Evolutionary conservation across 2,113 vertebrate species (phyloP).

Genomic region (Phyllostomus hastatus): DNA sequence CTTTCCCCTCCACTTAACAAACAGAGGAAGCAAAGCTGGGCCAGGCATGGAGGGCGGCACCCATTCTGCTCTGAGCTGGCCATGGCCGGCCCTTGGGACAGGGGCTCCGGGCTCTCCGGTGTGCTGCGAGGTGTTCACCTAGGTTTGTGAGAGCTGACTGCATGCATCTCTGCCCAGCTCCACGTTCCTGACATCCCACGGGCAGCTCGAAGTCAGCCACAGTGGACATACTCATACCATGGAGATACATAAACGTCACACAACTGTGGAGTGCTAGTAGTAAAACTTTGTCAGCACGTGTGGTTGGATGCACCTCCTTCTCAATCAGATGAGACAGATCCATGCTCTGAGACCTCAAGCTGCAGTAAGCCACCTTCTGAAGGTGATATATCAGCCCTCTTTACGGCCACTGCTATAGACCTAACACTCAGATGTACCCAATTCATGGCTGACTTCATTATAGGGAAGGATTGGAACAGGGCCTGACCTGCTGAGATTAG

Average conservation of each 20-base stretch:
- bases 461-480: neutral
- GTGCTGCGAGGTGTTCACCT: accelerated
- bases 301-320: neutral
- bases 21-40: neutral
- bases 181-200: neutral
- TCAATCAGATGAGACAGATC: neutral
- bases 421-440: neutral
- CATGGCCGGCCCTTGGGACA: accelerated
- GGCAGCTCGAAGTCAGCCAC: neutral
- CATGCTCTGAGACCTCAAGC: neutral
- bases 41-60: accelerated
- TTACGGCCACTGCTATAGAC: neutral
- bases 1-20: neutral
- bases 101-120: accelerated
- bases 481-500: neutral
- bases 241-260: neutral
- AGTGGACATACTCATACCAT: neutral
- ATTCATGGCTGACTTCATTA: neutral
- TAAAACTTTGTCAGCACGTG: neutral
- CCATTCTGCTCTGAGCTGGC: neutral
- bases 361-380: neutral
- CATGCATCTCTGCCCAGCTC: neutral
- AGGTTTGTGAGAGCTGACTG: neutral
- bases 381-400: neutral
- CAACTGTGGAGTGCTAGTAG: neutral